Evolutionary conservation across 2,888 invertebrate species (phyloP), one percentile per base, ranked within the genome.

Genomic region (Coelogynopora nodosa): DNA sequence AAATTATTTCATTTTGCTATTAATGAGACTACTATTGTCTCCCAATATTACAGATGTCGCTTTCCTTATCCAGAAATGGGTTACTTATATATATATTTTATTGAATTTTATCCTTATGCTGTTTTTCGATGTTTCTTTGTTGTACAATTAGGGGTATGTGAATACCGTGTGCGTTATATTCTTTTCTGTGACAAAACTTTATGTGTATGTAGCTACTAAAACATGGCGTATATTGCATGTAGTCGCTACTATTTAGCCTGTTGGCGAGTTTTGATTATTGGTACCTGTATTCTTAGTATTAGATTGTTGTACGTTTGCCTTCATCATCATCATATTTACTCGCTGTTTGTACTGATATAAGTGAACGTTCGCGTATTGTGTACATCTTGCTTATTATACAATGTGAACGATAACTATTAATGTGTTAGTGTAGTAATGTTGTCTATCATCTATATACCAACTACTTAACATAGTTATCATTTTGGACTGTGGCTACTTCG

Each of bases 21-120:
- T 74, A 10, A 74, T 74, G 74, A 74, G 23, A 74, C 27, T 74
- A 10, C 2, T 23, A 13, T 26, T 5, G 49, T 23, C 23, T 13
- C 23, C 2, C 74, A 74, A 23, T 74, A 10, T 26, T 74, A 74
- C 5, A 74, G 10, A 74, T 5, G 23, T 13, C 5, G 74, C 74
- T 74, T 74, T 74, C 74, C 74, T 74, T 74, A 74, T 74, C 74
- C 74, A 74, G 74, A 74, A 74, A 23, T 74, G 74, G 74, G 23
- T 74, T 74, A 74, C 74, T 74, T 74, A 74, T 74, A 74, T 74
- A 74, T 74, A 74, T 74, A 74, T 74, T 74, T 74, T 74, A 74
- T 74, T 74, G 74, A 23, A 74, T 74, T 74, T 74, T 74, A 74
- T 74, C 74, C 74, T 23, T 10, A 74, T 74, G 23, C 74, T 5